phyloP scores from a whole-genome alignment of 1,140 invertebrate genomes.

The Chrysomallon squamiferum region DNA sequence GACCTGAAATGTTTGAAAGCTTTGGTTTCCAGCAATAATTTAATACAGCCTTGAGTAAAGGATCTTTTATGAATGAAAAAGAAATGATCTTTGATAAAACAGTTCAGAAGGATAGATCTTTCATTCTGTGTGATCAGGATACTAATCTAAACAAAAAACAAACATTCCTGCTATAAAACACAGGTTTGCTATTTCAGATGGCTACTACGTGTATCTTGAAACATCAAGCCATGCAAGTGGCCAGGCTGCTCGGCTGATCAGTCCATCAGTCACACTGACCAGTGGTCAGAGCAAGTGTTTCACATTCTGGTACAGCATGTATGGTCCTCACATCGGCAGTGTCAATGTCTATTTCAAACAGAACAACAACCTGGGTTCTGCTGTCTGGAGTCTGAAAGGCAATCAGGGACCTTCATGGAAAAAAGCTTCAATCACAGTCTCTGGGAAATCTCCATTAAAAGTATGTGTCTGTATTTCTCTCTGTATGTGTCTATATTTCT shows the following conservation, averaged over 20 bases:
- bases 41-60: too few relatives aligned
- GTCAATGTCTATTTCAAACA: constrained; percentile 35
- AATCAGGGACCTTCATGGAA: constrained; percentile 55
- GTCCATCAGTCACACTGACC: constrained; percentile 43
- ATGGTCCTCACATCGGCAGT: constrained; percentile 29
- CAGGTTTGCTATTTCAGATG: constrained; percentile 39
- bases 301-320: constrained; percentile 44
- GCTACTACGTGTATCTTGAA: constrained; percentile 82
- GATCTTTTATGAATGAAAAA: too few relatives aligned
- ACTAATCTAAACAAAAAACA: too few relatives aligned
- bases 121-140: too few relatives aligned
- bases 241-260: constrained; percentile 74
- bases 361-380: not conserved
- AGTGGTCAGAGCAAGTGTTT: constrained; percentile 62
- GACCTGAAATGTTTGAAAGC: too few relatives aligned
- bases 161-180: too few relatives aligned
- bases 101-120: too few relatives aligned
- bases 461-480: too few relatives aligned
- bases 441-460: constrained; percentile 10
- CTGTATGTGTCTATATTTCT: too few relatives aligned
- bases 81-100: too few relatives aligned
- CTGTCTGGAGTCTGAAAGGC: constrained; percentile 38
- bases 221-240: constrained; percentile 65
- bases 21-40: too few relatives aligned
- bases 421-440: constrained; percentile 38